Evolutionary conservation across 1,140 invertebrate species (phyloP).

Genomic region (Drosophila sp.): DNA sequence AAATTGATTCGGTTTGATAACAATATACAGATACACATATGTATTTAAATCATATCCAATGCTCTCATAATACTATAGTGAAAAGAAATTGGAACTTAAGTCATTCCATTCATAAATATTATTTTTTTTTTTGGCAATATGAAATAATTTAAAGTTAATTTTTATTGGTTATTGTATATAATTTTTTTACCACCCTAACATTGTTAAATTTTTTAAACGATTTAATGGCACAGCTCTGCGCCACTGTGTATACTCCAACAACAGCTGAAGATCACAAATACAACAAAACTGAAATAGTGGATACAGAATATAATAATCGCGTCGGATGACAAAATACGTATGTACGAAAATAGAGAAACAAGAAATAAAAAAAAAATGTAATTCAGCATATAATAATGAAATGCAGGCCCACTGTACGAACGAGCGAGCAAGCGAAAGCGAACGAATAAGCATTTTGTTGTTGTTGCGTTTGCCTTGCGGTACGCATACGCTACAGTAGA

Average conservation of each 20-base stretch:
- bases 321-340: slow-evolving; percentile 24
- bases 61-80: too few relatives aligned
- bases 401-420: slow-evolving; percentile 39
- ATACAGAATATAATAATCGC: slow-evolving; percentile 13
- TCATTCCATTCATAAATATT: too few relatives aligned
- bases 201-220: too few relatives aligned
- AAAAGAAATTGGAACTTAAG: too few relatives aligned
- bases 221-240: background rate
- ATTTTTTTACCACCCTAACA: too few relatives aligned
- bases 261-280: slow-evolving; percentile 10
- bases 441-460: slow-evolving; percentile 44
- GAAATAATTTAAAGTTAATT: too few relatives aligned
- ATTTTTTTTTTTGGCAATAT: too few relatives aligned
- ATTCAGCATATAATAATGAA: slow-evolving; percentile 33
- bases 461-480: slow-evolving; percentile 37
- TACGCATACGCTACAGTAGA: slow-evolving; percentile 41
- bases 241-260: slow-evolving; percentile 41
- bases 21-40: too few relatives aligned
- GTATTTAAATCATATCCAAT: too few relatives aligned
- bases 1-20: too few relatives aligned
- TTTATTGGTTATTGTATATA: too few relatives aligned
- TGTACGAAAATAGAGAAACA: slow-evolving; percentile 21
- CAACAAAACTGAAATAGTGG: slow-evolving; percentile 15
- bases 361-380: slow-evolving; percentile 20
- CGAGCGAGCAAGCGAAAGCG: slow-evolving; percentile 54